Evolutionary conservation across 2,797 vertebrate genomes (phyloP), one percentile per base, ranked within the genome.

Genomic region (Channallabes apus): DNA sequence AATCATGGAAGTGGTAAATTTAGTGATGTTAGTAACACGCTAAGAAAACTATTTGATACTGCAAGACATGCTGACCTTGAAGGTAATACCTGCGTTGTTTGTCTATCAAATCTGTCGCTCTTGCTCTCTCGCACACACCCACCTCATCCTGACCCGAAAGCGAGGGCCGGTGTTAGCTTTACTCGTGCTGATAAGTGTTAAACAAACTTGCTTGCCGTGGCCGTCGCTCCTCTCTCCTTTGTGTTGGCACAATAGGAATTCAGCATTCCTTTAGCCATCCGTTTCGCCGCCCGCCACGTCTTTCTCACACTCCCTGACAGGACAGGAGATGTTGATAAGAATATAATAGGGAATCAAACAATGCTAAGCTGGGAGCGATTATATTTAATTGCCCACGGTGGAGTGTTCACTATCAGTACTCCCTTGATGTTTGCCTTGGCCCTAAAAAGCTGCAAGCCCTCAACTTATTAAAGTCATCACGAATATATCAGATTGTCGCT

Each of bases 391-490:
- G 90, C 92, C 85, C 86, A 83, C 76, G 88, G 89, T 88, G n/a
- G 88, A 91, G 91, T 83, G 86, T 91, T 94, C 82, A 82, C 92
- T 95, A 94, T 94, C 93, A 94, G 92, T 89, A 75, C 89, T 92
- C 91, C 92, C 93, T 93, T 92, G 82, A 32, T 95, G 89, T 96
- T 95, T 95, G 92, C 89, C 91, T 96, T 96, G 94, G 95, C 95
- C 87, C 65, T 72, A 81, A 91, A 91, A 87, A 68, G 90, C 90
- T 89, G 90, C 65, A 35, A 89, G 91, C 88, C 92, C 93, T 94
- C 90, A 75, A 87, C 91, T 92, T 94, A 94, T 93, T 94, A 94
- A 94, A 94, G 93, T 94, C 89, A 89, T 94, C 92, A 92, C 90
- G 91, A 93, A 92, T 90, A 92, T 91, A 90, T 94, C 91, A 93